Base-by-base conservation (phyloP, 2,797 vertebrate species). In the Macroramphosus scolopax region DNA sequence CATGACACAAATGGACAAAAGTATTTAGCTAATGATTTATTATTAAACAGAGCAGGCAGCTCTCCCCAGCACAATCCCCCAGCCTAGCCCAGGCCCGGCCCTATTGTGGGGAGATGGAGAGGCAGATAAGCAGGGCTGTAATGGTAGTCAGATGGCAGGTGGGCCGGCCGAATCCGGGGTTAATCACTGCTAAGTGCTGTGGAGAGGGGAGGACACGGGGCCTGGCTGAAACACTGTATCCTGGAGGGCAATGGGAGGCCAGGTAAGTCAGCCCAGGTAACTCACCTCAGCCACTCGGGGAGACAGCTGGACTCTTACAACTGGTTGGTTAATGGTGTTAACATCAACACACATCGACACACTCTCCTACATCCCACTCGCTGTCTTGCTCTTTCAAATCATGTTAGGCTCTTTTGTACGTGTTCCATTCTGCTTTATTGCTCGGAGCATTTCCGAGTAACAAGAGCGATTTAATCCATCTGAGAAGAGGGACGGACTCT, bases 21-120 rank as follows among this genome's bases (percentile, higher is more conserved):
- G 89, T 91, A 89, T 91, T 90, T 89, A 90, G 87, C 86, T 90
- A 90, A 91, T 90, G 88, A 90, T 91, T 90, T 91, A 90, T 91
- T 89, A 90, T 88, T 88, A 87, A 90, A 86, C 82, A 88, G 88
- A 75, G 80, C 84, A 80, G 73, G 70, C 80, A 76, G 80, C 72
- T 75, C 62, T 68, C 63, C 67, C 69, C 68, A 31, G 79, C 68
- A 54, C 61, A 60, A 82, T 78, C 80, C 83, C 76, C 77, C 77
- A 58, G 83, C 83, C 75, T 71, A 61, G 71, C 72, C 78, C 79
- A 66, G 77, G 79, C 81, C 64, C 17, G 50, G 76, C 72, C 80
- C 84, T 84, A 86, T 89, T 89, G 87, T 88, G 62, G 72, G 59
- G 78, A 88, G 90, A 91, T 91, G 80, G 73, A 80, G 80, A 77